These are phyloP conservation scores for Drosophila grimshawi DNA, from an alignment of 1,140 invertebrate species.

Conservation along the genomic window DNA sequence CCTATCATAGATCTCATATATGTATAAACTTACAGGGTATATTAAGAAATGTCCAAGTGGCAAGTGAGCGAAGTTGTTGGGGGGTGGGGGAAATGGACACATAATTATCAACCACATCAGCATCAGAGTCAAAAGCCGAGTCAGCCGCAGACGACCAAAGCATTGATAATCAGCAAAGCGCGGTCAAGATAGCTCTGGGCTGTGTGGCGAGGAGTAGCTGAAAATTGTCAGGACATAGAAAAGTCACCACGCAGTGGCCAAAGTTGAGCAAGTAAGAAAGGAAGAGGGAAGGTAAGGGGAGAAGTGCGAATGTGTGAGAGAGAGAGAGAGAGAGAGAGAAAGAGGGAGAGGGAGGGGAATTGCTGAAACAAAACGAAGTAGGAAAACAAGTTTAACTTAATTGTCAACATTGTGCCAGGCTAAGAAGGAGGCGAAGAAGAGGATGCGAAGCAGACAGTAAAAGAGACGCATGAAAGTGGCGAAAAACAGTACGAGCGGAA, in stretches of 20 bases:
- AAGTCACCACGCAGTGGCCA: slow-evolving; percentile 15
- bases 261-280: neutral
- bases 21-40: neutral
- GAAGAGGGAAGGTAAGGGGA: neutral
- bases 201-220: neutral
- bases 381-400: slow-evolving; percentile 81
- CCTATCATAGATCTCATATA: no score
- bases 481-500: slow-evolving; percentile 59
- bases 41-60: slow-evolving; percentile 27
- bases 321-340: neutral
- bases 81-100: slow-evolving; percentile 62
- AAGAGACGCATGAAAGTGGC: slow-evolving; percentile 46
- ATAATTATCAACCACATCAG: slow-evolving; percentile 78
- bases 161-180: slow-evolving; percentile 73
- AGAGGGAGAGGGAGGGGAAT: slow-evolving; percentile 34
- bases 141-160: slow-evolving; percentile 69
- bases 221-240: slow-evolving; percentile 25
- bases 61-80: neutral
- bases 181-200: slow-evolving; percentile 7
- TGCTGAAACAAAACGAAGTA: slow-evolving; percentile 76
- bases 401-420: slow-evolving; percentile 75
- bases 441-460: slow-evolving; percentile 54
- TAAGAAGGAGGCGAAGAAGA: slow-evolving; percentile 33
- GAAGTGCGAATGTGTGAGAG: neutral
- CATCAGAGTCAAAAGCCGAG: slow-evolving; percentile 35